Evolutionary conservation across 2,113 vertebrate species (phyloP).

Genomic region (Leuciscus idus): DNA sequence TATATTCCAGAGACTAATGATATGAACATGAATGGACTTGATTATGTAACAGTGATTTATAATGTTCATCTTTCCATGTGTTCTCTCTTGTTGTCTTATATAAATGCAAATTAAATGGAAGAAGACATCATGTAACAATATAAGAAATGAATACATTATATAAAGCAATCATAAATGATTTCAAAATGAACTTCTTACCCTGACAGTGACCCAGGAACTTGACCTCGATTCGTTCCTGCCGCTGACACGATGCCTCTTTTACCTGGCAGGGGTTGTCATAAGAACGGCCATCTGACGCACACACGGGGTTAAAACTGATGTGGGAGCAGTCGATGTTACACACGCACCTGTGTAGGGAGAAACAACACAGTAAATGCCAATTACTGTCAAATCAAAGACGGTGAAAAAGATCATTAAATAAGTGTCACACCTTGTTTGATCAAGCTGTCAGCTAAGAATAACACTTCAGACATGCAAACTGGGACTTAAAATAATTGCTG

Average conservation of each 20-base stretch:
- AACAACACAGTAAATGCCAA: constrained; percentile 5
- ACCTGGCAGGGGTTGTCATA: constrained; percentile 99
- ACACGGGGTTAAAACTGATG: constrained; percentile 99
- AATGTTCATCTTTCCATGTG: constrained; percentile 3
- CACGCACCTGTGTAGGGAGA: constrained; percentile 84
- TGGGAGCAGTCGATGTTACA: constrained; percentile 99
- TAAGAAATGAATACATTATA: background rate
- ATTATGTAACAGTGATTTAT: constrained; percentile 27
- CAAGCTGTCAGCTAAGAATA: constrained; percentile 12
- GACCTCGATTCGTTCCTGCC: constrained; percentile 99
- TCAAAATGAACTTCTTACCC: constrained; percentile 77
- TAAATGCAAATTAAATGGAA: background rate
- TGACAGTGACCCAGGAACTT: constrained; percentile 98
- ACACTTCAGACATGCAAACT: constrained; percentile 20
- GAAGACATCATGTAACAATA: background rate
- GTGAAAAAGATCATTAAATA: constrained; percentile 26
- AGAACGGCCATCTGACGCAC: constrained; percentile 96
- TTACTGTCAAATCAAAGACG: constrained; percentile 25
- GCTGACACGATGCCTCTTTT: constrained; percentile 99
- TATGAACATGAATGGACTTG: background rate
- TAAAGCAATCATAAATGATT: background rate
- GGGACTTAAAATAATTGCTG: background rate
- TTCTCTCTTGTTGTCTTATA: background rate
- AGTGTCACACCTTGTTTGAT: constrained; percentile 33
- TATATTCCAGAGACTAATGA: constrained; percentile 20